Base-by-base conservation (phyloP, 2,888 invertebrate genomes). In the Himalopsyche kuldschensis region DNA sequence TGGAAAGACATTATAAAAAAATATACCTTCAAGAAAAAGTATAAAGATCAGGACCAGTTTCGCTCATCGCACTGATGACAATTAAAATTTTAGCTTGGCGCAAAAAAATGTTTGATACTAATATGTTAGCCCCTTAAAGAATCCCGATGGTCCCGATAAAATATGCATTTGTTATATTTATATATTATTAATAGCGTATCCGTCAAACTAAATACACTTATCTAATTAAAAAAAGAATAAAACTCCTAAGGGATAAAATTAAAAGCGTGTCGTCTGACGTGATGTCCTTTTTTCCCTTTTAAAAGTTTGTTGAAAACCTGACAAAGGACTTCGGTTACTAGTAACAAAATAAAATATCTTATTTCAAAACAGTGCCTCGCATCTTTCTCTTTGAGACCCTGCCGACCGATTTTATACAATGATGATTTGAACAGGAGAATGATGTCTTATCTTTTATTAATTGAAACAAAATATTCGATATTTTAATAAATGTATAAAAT, bases 321-420 rank as follows among this genome's bases (percentile, higher is more conserved):
- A 86, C 85, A 86, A 86, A 86, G 84, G 83, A 81, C 79, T 69
- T 83, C 80, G 75, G 80, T 84, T 81, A 84, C 85, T 85, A 27
- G 83, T 76, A 82, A 84, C 84, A 85, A 86, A 86, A 86, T 85
- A 86, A 85, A 86, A 86, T 86, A 86, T 86, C 86, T 84, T 85
- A 86, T 86, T 86, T 85, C 86, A 86, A 76, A 82, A 82, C 79
- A 85, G 80, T 32, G 17, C 35, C 63, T 27, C 15, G 30, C 24
- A 27, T 69, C 69, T 24, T 69, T 69, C 11, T 30, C 30, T 69
- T 69, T 69, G 79, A 31, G 20, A 76, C 20, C 30, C 35, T 17
- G 8, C 78, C 55, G 69, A 47, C 41, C 8, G 11, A 69, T 69
- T 27, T 69, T 69, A 27, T 69, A 15, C 41, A 15, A 15, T 15